Percentiles rank a stretch among this genome's conserved stretches.
Evolutionary conservation across 2,888 invertebrate species (phyloP).

Genomic region (Melipona beecheii): DNA sequence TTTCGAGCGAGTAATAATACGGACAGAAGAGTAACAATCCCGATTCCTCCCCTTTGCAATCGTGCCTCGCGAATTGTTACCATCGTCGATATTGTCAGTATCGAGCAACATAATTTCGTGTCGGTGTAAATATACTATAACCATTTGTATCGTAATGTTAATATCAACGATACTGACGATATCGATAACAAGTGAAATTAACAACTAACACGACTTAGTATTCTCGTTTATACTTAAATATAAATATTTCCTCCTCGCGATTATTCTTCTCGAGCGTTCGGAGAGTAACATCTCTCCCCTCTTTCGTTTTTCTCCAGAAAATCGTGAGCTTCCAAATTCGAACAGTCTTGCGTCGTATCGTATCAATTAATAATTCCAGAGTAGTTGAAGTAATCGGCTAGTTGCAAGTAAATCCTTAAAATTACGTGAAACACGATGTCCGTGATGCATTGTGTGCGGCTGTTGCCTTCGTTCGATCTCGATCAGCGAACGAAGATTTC

Average conservation of each 20-base stretch:
- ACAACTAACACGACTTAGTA: background rate
- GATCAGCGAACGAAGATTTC: background rate
- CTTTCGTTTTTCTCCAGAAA: background rate
- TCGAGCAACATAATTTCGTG: background rate
- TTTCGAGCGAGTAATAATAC: background rate
- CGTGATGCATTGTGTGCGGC: conserved; percentile 4
- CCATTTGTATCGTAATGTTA: background rate
- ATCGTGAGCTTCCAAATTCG: conserved; percentile 8
- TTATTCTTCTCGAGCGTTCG: background rate
- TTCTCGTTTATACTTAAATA: background rate
- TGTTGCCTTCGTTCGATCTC: background rate
- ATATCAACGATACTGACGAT: background rate
- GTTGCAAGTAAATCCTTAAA: background rate
- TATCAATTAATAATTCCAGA: conserved; percentile 10
- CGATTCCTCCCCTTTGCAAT: background rate
- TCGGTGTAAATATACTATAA: conserved; percentile 1
- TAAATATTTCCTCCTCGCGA: background rate
- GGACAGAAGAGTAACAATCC: background rate
- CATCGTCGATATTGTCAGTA: background rate
- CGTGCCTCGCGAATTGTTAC: background rate
- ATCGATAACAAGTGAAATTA: background rate
- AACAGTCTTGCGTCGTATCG: conserved; percentile 14
- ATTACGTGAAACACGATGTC: background rate
- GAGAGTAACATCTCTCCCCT: background rate
- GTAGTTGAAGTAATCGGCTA: background rate